These are phyloP conservation scores for Gasteruption jaculator DNA, from an alignment of 2,888 invertebrate genomes.

Conservation along the genomic window DNA sequence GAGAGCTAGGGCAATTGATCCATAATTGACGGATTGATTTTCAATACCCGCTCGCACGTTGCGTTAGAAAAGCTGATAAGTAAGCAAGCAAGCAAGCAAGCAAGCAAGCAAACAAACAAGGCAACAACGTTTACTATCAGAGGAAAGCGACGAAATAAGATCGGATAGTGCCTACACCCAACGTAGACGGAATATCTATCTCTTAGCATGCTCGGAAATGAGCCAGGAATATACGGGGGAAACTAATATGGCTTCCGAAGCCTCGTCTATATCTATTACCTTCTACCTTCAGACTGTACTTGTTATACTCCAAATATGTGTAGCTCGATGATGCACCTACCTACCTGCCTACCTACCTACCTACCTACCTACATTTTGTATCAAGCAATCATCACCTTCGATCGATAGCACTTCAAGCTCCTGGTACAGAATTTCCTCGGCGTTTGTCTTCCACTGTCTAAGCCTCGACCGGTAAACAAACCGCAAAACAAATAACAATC, in stretches of 20 bases:
- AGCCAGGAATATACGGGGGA: constrained; percentile 23
- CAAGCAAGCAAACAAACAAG: too few relatives aligned
- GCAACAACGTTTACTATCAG: too few relatives aligned
- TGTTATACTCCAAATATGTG: too few relatives aligned
- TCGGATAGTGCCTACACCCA: constrained; percentile 12
- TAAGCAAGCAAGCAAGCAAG: background rate
- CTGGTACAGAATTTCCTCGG: too few relatives aligned
- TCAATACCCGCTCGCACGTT: too few relatives aligned
- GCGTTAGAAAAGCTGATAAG: constrained; percentile 11
- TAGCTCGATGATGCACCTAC: too few relatives aligned
- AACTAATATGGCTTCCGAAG: constrained; percentile 45
- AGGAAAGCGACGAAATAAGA: constrained; percentile 7
- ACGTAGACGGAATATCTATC: constrained; percentile 4
- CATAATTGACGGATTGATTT: too few relatives aligned
- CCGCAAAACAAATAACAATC: too few relatives aligned
- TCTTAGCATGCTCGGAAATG: too few relatives aligned
- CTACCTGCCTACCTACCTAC: constrained; percentile 28
- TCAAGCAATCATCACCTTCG: constrained; percentile 36
- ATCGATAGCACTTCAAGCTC: constrained; percentile 18
- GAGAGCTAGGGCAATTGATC: too few relatives aligned
- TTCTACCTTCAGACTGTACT: constrained; percentile 23
- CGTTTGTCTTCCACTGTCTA: too few relatives aligned
- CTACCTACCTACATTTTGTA: constrained; percentile 36
- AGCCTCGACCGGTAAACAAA: too few relatives aligned
- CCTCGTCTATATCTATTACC: constrained; percentile 31